A percentile compares a stretch with the other conserved stretches of the same genome.
These are phyloP conservation scores for Notarius lentiginosus DNA, from an alignment of 2,113 vertebrate species.

Conservation along the genomic window DNA sequence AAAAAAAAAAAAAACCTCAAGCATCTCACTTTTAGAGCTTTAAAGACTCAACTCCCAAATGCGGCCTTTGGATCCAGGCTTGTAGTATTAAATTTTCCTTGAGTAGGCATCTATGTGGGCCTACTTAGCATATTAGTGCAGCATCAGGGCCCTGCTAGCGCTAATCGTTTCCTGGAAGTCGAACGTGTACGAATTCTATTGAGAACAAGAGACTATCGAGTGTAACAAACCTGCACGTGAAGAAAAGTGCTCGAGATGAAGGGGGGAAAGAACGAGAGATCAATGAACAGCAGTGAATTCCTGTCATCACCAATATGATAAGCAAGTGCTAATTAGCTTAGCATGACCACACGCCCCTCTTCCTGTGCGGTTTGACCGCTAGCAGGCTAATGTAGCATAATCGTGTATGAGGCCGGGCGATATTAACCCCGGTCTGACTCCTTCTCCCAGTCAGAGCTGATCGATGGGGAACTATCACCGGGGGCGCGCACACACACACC, in stretches of 20 bases:
- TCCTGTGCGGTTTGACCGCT: slow-evolving; percentile 78
- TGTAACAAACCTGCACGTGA: slow-evolving; percentile 9
- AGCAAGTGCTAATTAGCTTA: slow-evolving; percentile 82
- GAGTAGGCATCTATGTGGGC: slow-evolving; percentile 20
- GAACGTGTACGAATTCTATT: slow-evolving; percentile 47
- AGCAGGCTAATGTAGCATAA: slow-evolving; percentile 82
- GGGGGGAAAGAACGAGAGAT: slow-evolving; percentile 60
- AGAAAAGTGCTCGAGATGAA: slow-evolving; percentile 2
- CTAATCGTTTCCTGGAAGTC: slow-evolving; percentile 66
- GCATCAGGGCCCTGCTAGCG: slow-evolving; percentile 35
- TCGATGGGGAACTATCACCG: slow-evolving; percentile 93
- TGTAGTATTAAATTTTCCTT: slow-evolving; percentile 41
- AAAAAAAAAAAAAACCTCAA: not conserved
- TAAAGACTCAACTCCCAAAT: slow-evolving; percentile 42
- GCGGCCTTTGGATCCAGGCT: slow-evolving; percentile 43
- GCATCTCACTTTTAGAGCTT: slow-evolving; percentile 19
- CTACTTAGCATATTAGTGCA: slow-evolving; percentile 49
- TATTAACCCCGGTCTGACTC: slow-evolving; percentile 87
- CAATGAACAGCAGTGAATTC: slow-evolving; percentile 71
- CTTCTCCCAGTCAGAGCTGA: slow-evolving; percentile 82
- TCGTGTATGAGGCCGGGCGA: slow-evolving; percentile 77
- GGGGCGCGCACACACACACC: slow-evolving; percentile 76
- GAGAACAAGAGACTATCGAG: slow-evolving; percentile 49
- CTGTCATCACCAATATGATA: slow-evolving; percentile 78
- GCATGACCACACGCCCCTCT: slow-evolving; percentile 68